Evolutionary conservation across 2,797 vertebrate genomes (phyloP), one percentile per base, ranked within the genome.

Genomic region (Sebastes alutus): DNA sequence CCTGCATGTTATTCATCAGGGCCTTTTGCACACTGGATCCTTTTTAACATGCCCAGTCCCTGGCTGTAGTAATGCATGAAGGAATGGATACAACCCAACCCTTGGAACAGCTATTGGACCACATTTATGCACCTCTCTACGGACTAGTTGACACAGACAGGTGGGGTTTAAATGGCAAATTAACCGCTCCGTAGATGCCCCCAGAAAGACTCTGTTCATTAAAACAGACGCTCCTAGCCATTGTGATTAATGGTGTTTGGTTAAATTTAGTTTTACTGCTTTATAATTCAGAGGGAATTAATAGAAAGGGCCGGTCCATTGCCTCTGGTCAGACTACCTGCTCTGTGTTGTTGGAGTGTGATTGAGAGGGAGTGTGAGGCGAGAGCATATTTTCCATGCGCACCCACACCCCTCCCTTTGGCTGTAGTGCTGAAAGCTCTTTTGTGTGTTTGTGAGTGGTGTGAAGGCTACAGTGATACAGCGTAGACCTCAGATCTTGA

Each of bases 221-320:
- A 85, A 77, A 71, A 35, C 25, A 78, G 61, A 80, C 22, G 25
- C 78, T 72, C 69, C 64, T 11, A 30, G 79, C 81, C 88, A 78
- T 92, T 89, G 86, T 92, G 92, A 94, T 93, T 90, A 91, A 94
- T 90, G 82, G 58, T 86, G 90, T 92, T 93, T 92, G 88, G 82
- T 80, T 87, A 87, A 78, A 90, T 90, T 76, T 77, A 8, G 67
- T 86, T 94, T 93, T 85, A 88, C 67, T 71, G 87, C 87, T 82
- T 85, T 77, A 76, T 87, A 91, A 91, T 90, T 90, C 67, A 79
- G 67, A 38, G 84, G 68, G 82, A 87, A 88, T 91, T 85, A 90
- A 89, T 77, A 83, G 83, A 78, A 62, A 67, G 77, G 66, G 63
- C 49, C 46, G 55, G 77, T 77, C 72, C 35, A 12, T 68, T 73